Evolutionary conservation across 1,140 invertebrate genomes (phyloP).

Genomic region (Heterodera carotae): DNA sequence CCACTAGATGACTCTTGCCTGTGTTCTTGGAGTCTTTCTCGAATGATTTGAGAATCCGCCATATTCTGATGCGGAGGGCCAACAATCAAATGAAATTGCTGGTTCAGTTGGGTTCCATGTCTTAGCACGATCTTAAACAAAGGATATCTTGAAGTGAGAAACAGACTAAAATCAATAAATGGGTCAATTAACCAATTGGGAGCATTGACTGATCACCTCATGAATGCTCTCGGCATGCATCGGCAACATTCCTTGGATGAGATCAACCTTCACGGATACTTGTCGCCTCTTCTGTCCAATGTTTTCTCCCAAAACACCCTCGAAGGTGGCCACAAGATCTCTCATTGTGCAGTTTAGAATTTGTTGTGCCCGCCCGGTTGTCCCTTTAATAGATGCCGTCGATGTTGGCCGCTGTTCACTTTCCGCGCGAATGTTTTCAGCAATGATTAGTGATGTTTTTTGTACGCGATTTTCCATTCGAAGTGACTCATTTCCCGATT

Average conservation of each 20-base stretch:
- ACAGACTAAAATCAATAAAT: not conserved
- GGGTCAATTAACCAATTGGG: constrained; percentile 17
- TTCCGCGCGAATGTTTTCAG: constrained; percentile 38
- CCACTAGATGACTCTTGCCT: not conserved
- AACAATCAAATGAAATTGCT: constrained; percentile 51
- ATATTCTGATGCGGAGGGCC: constrained; percentile 28
- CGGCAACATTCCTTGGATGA: constrained; percentile 56
- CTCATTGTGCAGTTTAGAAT: constrained; percentile 54
- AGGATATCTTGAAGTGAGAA: not conserved
- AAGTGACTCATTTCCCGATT: not conserved
- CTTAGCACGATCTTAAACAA: constrained; percentile 42
- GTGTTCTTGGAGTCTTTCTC: not conserved
- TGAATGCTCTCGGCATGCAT: constrained; percentile 62
- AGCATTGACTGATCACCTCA: constrained; percentile 50
- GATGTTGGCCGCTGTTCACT: constrained; percentile 26
- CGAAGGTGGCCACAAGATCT: constrained; percentile 23
- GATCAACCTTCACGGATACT: constrained; percentile 39
- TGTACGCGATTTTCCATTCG: constrained; percentile 34
- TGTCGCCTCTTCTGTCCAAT: not conserved
- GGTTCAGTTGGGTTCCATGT: constrained; percentile 50
- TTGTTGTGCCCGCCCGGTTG: constrained; percentile 19
- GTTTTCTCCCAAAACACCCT: constrained; percentile 27
- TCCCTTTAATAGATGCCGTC: constrained; percentile 25
- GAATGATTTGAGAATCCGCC: constrained; percentile 6
- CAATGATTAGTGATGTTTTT: constrained; percentile 49